These are phyloP conservation scores for Bergia puertoricense DNA, from an alignment of 92 coral and sea anemone species.

Conservation along the genomic window DNA sequence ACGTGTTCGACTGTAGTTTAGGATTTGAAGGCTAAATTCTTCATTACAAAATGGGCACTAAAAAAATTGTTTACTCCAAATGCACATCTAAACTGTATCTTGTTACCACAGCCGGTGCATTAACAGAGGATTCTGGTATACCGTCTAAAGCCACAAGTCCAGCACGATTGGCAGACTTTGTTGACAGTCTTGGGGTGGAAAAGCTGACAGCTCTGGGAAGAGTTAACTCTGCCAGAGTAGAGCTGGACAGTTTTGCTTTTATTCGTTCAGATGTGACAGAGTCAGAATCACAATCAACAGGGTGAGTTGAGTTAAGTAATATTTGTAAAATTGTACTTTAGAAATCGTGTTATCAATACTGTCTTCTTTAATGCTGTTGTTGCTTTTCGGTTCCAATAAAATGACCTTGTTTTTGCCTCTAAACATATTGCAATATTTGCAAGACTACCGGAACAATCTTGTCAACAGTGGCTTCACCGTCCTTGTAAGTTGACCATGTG, in stretches of 20 bases:
- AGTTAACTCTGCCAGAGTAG: slow-evolving; percentile 84
- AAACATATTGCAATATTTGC: too few relatives aligned
- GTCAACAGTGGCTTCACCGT: too few relatives aligned
- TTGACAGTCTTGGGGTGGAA: slow-evolving; percentile 82
- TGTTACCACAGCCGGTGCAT: not conserved
- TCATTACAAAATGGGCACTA: not conserved
- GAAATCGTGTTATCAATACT: not conserved
- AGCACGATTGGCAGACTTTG: slow-evolving; percentile 44
- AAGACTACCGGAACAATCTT: too few relatives aligned
- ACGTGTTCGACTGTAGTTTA: too few relatives aligned
- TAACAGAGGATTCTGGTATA: not conserved
- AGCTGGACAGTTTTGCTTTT: slow-evolving; percentile 65
- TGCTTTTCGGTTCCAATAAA: not conserved
- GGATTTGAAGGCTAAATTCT: not conserved
- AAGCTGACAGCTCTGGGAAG: slow-evolving; percentile 89
- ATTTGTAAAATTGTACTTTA: not conserved
- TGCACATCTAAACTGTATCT: not conserved
- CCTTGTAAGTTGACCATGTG: not conserved
- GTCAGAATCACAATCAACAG: not conserved
- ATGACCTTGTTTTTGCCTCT: not conserved
- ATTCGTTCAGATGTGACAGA: not conserved
- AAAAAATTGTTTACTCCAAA: not conserved
- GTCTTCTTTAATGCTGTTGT: not conserved
- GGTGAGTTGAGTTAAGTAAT: not conserved
- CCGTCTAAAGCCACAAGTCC: slow-evolving; percentile 25